Conservation (phyloP, 2,113 vertebrate species). For the Coregonus clupeaformis region DNA sequence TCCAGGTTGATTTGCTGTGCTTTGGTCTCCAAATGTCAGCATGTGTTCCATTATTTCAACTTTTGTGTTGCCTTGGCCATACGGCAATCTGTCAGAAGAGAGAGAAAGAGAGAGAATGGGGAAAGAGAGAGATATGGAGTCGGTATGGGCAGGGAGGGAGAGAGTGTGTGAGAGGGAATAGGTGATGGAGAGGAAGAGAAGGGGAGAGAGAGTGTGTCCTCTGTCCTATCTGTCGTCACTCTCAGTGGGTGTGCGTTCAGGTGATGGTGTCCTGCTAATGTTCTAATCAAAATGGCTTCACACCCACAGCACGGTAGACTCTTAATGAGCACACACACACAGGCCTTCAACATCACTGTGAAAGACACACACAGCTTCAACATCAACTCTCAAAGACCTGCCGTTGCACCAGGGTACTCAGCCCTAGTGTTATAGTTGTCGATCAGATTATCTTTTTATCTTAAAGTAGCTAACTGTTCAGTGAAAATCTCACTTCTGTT, state of each 20-base stretch:
- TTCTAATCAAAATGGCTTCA: conserved; percentile 60
- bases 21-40: background rate
- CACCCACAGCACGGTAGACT: conserved; percentile 22
- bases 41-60: too few species aligned
- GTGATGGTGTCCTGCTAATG: conserved; percentile 62
- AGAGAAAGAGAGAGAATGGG: background rate
- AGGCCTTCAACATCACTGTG: too few species aligned
- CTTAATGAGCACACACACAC: conserved; percentile 13
- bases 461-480: too few species aligned
- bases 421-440: too few species aligned
- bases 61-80: too few species aligned
- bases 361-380: background rate
- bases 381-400: background rate
- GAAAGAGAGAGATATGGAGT: background rate
- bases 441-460: too few species aligned
- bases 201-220: background rate
- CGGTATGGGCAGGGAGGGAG: background rate
- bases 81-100: background rate
- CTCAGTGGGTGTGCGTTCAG: conserved; percentile 31
- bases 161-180: background rate
- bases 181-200: background rate
- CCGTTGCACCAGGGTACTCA: background rate
- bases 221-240: conserved; percentile 36
- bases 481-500: too few species aligned
- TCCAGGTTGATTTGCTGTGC: too few species aligned